A percentile compares a stretch with the other conserved stretches of the same genome.
Conservation (phyloP, 2,797 vertebrate genomes). For the Phalloptychus januarius region DNA sequence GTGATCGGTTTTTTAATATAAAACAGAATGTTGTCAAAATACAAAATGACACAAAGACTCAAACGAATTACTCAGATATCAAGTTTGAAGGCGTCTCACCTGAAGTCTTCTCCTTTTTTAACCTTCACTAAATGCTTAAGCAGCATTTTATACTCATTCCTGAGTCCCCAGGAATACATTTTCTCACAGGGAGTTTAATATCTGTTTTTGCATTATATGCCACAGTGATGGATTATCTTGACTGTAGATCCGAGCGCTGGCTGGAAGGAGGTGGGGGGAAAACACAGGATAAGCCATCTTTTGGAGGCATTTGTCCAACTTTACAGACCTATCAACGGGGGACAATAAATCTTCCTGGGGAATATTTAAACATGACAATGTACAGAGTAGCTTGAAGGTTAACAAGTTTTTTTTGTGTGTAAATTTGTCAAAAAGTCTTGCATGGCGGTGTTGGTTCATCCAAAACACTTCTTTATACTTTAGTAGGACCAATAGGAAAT, state of each 20-base stretch:
- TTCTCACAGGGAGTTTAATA: conserved; percentile 76
- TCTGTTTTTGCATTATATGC: conserved; percentile 77
- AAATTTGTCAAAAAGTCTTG: conserved; percentile 67
- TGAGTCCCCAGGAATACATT: conserved; percentile 67
- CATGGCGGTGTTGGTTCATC: conserved; percentile 49
- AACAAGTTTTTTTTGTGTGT: conserved; percentile 63
- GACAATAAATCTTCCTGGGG: conserved; percentile 79
- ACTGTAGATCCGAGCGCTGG: conserved; percentile 75
- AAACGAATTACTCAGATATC: conserved; percentile 39
- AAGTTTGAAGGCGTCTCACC: conserved; percentile 41
- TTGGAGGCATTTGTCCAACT: conserved; percentile 64
- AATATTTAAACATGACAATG: conserved; percentile 77
- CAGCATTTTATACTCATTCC: conserved; percentile 73
- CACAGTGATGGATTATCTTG: conserved; percentile 81
- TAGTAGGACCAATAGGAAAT: not conserved
- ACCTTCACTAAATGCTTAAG: conserved; percentile 77
- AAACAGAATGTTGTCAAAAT: conserved; percentile 3
- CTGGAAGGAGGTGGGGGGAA: conserved; percentile 46
- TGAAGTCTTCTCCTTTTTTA: conserved; percentile 61
- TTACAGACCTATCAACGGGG: conserved; percentile 53
- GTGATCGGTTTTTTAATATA: conserved; percentile 7
- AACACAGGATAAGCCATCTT: conserved; percentile 46
- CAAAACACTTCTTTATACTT: conserved; percentile 25
- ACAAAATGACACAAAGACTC: conserved; percentile 26
- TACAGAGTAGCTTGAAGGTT: conserved; percentile 76